Evolutionary conservation across 2,888 invertebrate species (phyloP).

Genomic region (Tenthredo mesomela): DNA sequence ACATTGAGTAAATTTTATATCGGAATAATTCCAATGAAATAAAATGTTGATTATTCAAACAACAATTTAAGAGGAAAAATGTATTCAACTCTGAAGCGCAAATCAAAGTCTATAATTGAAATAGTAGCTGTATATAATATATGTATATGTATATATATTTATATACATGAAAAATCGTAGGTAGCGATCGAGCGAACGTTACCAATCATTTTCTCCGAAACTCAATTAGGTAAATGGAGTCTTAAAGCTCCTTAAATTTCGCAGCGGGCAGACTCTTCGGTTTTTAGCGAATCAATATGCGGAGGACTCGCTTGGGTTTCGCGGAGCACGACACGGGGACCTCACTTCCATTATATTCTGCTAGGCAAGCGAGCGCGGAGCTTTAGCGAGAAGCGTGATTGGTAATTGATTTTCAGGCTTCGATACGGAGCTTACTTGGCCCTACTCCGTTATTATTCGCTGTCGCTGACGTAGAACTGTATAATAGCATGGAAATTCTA

Average conservation of each 20-base stretch:
- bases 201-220: conserved; percentile 43
- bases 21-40: background rate
- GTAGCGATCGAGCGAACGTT: background rate
- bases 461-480: conserved; percentile 43
- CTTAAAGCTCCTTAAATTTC: conserved; percentile 54
- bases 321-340: conserved; percentile 61
- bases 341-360: conserved; percentile 69
- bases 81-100: background rate
- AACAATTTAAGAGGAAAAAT: background rate
- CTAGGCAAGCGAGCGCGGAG: conserved; percentile 67
- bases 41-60: background rate
- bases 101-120: background rate
- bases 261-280: conserved; percentile 47
- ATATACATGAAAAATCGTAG: background rate
- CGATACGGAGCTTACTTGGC: conserved; percentile 62
- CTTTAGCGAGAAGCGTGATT: conserved; percentile 72
- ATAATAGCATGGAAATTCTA: conserved; percentile 38
- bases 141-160: background rate
- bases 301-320: conserved; percentile 61
- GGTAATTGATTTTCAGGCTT: conserved; percentile 73
- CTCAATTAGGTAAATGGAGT: conserved; percentile 54
- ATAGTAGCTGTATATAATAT: background rate
- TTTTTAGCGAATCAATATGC: conserved; percentile 66
- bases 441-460: conserved; percentile 46
- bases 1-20: background rate